phyloP scores from a whole-genome alignment of 30 jellyfish, hydroid and myxozoan species.

The Haliclystus octoradiatus region DNA sequence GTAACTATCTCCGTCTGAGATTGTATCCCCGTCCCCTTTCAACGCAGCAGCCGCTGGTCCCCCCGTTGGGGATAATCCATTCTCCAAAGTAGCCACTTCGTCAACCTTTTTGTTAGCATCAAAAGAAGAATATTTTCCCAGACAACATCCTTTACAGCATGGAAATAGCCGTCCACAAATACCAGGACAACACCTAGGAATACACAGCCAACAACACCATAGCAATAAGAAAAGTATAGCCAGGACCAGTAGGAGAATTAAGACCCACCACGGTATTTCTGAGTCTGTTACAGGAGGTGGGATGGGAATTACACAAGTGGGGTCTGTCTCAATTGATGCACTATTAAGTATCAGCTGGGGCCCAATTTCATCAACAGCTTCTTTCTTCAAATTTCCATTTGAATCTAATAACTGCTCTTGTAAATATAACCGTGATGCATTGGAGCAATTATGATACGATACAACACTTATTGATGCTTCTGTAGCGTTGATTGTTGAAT shows the following conservation, averaged over 20 bases:
- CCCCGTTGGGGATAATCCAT: background rate
- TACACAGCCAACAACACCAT: slow-evolving; percentile 86
- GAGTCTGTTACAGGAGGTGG: slow-evolving; percentile 7
- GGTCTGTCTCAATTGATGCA: slow-evolving; percentile 5
- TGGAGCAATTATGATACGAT: background rate
- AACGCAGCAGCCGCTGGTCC: background rate
- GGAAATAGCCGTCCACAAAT: slow-evolving; percentile 39
- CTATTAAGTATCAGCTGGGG: slow-evolving; percentile 17
- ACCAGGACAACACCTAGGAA: slow-evolving; percentile 72
- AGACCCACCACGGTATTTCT: slow-evolving; percentile 83
- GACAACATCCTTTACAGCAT: background rate
- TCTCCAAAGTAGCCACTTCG: background rate
- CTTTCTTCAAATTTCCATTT: background rate
- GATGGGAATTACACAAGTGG: slow-evolving; percentile 5
- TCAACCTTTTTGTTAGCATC: background rate
- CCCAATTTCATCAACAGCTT: slow-evolving; percentile 8
- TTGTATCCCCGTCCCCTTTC: background rate
- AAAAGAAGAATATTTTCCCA: background rate
- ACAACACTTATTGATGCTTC: background rate
- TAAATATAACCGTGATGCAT: background rate
- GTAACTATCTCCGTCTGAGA: background rate
- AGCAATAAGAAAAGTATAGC: slow-evolving; percentile 54
- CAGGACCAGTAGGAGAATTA: slow-evolving; percentile 45
- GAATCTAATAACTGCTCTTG: background rate
- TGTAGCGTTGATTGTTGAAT: background rate